A percentile compares a stretch with the other conserved stretches of the same genome.
phyloP scores from a whole-genome alignment of 2,888 invertebrate genomes.

The Autographa pulchrina region DNA sequence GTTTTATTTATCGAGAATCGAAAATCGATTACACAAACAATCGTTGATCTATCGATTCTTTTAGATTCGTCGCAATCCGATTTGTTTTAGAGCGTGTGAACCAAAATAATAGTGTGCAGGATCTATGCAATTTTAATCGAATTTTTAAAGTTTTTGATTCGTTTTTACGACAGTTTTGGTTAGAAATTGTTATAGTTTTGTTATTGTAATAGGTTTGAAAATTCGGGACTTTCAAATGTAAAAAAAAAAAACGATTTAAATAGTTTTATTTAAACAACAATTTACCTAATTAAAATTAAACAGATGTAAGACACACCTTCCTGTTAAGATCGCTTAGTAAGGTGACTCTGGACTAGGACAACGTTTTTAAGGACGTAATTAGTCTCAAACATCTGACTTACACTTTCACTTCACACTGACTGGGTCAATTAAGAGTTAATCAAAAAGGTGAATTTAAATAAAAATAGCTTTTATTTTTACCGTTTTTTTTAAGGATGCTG shows the following conservation, averaged over 20 bases:
- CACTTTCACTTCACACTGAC: not conserved
- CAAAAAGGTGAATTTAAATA: not conserved
- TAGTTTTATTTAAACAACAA: too few species aligned
- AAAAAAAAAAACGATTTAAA: too few species aligned
- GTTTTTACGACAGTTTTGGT: not conserved
- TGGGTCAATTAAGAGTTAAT: not conserved
- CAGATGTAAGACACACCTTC: too few species aligned
- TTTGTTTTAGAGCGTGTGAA: constrained; percentile 50
- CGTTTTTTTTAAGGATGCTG: not conserved
- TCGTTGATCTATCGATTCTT: constrained; percentile 45
- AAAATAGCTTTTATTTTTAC: not conserved
- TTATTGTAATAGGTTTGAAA: too few species aligned
- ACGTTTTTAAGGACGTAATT: not conserved
- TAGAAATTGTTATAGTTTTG: too few species aligned
- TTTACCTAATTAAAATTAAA: too few species aligned
- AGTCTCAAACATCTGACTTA: not conserved
- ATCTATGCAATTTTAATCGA: constrained; percentile 32
- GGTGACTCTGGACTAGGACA: not conserved
- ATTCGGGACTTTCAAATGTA: too few species aligned
- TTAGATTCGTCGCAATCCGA: constrained; percentile 43
- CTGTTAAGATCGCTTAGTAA: too few species aligned
- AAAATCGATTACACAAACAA: constrained; percentile 38
- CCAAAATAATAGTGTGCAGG: constrained; percentile 48
- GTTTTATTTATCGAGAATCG: constrained; percentile 22
- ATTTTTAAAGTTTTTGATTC: constrained; percentile 15